Percentiles rank a stretch among this genome's conserved stretches.
Evolutionary conservation across 2,797 vertebrate genomes (phyloP).

Genomic region (Cossypha polioptera): DNA sequence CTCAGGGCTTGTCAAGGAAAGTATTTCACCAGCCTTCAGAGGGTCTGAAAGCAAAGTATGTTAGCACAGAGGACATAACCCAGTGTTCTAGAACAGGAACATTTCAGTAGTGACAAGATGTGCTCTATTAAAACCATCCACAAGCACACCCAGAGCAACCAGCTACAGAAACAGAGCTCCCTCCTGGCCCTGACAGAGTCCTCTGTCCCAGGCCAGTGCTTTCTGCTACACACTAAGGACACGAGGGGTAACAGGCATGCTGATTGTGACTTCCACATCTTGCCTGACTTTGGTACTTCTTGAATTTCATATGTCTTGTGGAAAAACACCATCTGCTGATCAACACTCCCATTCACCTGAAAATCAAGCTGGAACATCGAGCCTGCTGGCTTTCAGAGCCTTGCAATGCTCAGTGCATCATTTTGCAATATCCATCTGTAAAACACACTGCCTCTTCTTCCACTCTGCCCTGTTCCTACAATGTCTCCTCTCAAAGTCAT

Average conservation of each 20-base stretch:
- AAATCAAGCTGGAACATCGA: neutral
- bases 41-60: neutral
- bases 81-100: neutral
- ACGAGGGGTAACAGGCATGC: rapidly evolving
- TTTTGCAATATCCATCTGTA: neutral
- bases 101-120: neutral
- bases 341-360: neutral
- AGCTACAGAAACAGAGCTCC: neutral
- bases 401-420: neutral
- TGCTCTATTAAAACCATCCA: neutral
- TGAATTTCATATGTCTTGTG: neutral
- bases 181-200: neutral
- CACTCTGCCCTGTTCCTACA: neutral
- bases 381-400: neutral
- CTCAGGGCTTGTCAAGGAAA: neutral
- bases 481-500: neutral
- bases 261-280: rapidly evolving
- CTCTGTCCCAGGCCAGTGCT: neutral
- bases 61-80: neutral
- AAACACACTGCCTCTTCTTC: neutral
- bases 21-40: neutral
- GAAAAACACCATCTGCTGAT: neutral
- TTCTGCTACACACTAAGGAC: neutral
- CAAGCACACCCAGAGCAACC: neutral
- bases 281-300: neutral